Conservation (phyloP, 1,140 invertebrate species). For the Bombus fervidus region DNA sequence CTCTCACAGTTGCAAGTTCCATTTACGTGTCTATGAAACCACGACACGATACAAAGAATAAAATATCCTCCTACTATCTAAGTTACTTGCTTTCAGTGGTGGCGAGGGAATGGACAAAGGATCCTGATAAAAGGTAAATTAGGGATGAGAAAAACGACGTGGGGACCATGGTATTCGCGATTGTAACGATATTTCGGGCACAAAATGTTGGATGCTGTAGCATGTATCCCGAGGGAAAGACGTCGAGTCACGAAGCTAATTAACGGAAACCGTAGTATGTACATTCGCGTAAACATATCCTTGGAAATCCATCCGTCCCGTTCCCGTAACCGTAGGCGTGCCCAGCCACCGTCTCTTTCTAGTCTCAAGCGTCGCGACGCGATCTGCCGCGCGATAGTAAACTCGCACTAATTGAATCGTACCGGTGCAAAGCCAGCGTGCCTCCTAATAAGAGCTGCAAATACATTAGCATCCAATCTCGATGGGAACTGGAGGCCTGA, state of each 20-base stretch:
- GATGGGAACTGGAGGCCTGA: constrained; percentile 3
- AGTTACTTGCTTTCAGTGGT: background rate
- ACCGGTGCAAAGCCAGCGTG: background rate
- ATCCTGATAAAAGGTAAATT: background rate
- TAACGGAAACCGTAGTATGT: constrained; percentile 7
- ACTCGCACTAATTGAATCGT: constrained; percentile 70
- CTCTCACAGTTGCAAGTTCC: background rate
- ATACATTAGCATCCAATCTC: constrained; percentile 67
- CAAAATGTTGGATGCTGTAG: background rate
- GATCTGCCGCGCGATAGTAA: constrained; percentile 43
- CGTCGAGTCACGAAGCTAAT: constrained; percentile 23
- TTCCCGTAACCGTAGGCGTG: background rate
- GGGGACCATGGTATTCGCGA: background rate
- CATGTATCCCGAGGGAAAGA: background rate
- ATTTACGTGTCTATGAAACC: background rate
- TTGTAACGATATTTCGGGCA: background rate
- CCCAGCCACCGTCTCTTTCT: background rate
- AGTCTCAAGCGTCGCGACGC: background rate
- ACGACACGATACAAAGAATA: background rate
- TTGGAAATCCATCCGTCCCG: constrained; percentile 28
- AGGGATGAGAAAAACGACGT: background rate
- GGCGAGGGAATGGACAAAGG: background rate
- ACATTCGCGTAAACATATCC: constrained; percentile 20
- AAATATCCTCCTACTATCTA: background rate
- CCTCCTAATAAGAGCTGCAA: constrained; percentile 68